Evolutionary conservation across 1,140 invertebrate genomes (phyloP).

Genomic region (Centruroides sculpturatus): DNA sequence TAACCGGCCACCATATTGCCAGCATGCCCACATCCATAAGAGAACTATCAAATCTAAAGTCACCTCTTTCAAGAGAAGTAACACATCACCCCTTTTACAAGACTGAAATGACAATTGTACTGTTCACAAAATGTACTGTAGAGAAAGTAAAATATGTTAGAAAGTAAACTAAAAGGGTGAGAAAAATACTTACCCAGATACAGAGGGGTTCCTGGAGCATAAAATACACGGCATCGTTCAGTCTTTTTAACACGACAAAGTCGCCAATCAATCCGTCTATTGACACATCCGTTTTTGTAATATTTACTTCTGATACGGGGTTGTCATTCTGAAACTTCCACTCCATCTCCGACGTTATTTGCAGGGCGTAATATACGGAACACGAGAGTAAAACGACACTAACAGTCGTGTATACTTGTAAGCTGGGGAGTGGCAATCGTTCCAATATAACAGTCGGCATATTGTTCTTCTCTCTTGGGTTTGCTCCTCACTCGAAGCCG

Average conservation of each 20-base stretch:
- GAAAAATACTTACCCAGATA: constrained; percentile 55
- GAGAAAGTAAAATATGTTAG: no score
- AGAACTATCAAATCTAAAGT: no score
- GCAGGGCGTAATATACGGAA: constrained; percentile 60
- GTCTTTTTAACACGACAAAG: constrained; percentile 7
- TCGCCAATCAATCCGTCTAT: not conserved
- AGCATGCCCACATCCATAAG: no score
- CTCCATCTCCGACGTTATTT: constrained; percentile 49
- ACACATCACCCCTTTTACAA: no score
- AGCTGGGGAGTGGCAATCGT: constrained; percentile 62
- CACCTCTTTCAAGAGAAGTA: no score
- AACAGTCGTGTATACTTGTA: constrained; percentile 57
- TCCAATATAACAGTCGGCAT: constrained; percentile 68
- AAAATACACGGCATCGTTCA: constrained; percentile 46
- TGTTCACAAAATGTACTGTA: no score
- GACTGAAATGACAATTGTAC: no score
- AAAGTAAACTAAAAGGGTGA: no score
- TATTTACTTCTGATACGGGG: not conserved
- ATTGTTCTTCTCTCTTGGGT: not conserved
- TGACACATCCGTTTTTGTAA: constrained; percentile 12
- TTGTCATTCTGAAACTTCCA: constrained; percentile 32
- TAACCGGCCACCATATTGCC: no score
- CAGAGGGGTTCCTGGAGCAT: constrained; percentile 67
- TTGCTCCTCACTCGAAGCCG: no score
- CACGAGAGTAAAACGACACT: constrained; percentile 55